Evolutionary conservation across 2,113 vertebrate species (phyloP).

Genomic region (Hypanus sabinus): DNA sequence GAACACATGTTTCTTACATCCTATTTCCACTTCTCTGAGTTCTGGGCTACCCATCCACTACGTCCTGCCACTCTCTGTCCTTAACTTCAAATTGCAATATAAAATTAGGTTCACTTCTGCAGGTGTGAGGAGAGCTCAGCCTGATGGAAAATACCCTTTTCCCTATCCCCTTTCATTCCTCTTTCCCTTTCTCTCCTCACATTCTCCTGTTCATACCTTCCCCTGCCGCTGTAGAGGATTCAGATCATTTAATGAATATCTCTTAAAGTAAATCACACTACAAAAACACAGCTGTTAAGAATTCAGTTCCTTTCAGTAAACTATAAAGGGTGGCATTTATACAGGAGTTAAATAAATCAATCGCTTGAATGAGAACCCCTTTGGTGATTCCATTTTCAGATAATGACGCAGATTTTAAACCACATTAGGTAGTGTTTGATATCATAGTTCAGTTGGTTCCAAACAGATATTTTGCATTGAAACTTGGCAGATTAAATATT

Average conservation of each 20-base stretch:
- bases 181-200: neutral
- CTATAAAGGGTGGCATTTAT: neutral
- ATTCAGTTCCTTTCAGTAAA: neutral
- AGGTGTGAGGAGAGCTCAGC: neutral
- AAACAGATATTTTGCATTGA: neutral
- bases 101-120: neutral
- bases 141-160: neutral
- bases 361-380: neutral
- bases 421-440: neutral
- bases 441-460: neutral
- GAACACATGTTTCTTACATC: too few relatives aligned
- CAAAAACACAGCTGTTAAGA: neutral
- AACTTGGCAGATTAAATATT: neutral
- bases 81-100: neutral
- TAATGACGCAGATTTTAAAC: neutral
- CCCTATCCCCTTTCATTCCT: too few relatives aligned
- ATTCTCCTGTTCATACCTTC: neutral
- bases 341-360: neutral
- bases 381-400: neutral
- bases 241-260: neutral
- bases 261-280: neutral
- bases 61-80: neutral
- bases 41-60: too few relatives aligned
- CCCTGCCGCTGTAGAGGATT: too few relatives aligned
- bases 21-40: too few relatives aligned